These are phyloP conservation scores for Linurgus olivaceus DNA, from an alignment of 2,797 vertebrate species.

Conservation along the genomic window DNA sequence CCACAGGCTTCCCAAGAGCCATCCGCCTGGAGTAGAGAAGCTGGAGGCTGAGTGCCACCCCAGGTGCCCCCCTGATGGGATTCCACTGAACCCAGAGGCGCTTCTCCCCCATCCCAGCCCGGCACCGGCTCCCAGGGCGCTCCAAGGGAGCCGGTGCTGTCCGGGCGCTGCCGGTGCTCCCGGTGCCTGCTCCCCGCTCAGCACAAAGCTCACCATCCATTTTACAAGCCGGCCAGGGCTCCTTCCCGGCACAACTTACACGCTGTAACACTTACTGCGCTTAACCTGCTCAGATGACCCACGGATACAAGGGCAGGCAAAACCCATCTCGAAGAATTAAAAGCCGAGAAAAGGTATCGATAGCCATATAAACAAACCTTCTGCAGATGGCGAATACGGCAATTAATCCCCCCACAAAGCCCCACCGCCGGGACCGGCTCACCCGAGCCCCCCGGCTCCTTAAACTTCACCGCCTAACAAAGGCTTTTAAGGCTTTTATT, in stretches of 20 bases:
- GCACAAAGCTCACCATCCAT: constrained; percentile 55
- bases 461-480: constrained; percentile 19
- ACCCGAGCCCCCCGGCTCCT: not conserved
- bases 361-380: constrained; percentile 38
- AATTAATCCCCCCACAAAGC: constrained; percentile 53
- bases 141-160: not conserved
- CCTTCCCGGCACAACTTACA: not conserved
- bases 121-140: not conserved
- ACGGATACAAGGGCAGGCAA: not conserved
- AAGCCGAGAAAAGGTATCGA: not conserved
- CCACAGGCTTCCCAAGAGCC: not conserved
- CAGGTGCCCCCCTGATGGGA: not conserved
- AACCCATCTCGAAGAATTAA: not conserved
- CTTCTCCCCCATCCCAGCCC: not conserved
- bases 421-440: not conserved
- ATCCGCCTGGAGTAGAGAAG: not conserved
- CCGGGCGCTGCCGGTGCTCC: not conserved
- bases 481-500: constrained; percentile 33
- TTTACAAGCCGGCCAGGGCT: not conserved
- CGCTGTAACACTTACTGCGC: not conserved
- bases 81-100: not conserved
- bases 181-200: not conserved
- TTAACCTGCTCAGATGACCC: not conserved
- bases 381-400: constrained; percentile 20
- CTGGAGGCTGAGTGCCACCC: not conserved